These are phyloP conservation scores for Platypus cylindrus DNA, from an alignment of 2,888 invertebrate genomes.

Conservation along the genomic window DNA sequence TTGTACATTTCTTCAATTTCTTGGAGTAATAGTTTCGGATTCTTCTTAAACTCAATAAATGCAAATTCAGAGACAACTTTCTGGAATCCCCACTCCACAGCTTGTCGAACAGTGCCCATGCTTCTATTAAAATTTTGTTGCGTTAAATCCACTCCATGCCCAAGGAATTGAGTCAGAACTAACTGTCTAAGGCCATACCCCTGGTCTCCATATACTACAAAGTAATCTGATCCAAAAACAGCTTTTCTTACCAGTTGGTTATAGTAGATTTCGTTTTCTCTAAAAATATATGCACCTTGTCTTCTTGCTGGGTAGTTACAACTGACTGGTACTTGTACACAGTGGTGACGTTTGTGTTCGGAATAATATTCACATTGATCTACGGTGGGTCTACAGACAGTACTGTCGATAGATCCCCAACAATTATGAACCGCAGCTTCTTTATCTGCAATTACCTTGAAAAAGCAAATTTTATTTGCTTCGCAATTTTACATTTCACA, in stretches of 20 bases:
- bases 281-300: conserved; percentile 17
- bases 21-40: conserved; percentile 16
- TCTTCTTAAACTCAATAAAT: too few species aligned
- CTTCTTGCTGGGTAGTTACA: conserved; percentile 13
- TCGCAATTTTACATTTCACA: too few species aligned
- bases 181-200: conserved; percentile 11
- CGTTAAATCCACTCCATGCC: conserved; percentile 7
- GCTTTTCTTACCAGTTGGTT: conserved; percentile 12
- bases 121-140: conserved; percentile 11
- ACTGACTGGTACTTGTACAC: conserved; percentile 15
- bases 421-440: conserved; percentile 8
- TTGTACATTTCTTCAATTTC: conserved; percentile 13
- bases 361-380: conserved; percentile 14
- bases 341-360: conserved; percentile 14
- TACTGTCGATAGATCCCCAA: conserved; percentile 9
- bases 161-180: conserved; percentile 8
- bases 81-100: conserved; percentile 19
- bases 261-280: conserved; percentile 12
- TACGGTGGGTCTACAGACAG: conserved; percentile 13
- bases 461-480: too few species aligned
- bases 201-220: conserved; percentile 14
- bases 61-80: conserved; percentile 16
- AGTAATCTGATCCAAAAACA: conserved; percentile 10
- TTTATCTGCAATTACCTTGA: too few species aligned
- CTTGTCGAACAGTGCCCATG: conserved; percentile 13